Evolutionary conservation across 2,797 vertebrate species (phyloP).

Genomic region (Trachops cirrhosus): DNA sequence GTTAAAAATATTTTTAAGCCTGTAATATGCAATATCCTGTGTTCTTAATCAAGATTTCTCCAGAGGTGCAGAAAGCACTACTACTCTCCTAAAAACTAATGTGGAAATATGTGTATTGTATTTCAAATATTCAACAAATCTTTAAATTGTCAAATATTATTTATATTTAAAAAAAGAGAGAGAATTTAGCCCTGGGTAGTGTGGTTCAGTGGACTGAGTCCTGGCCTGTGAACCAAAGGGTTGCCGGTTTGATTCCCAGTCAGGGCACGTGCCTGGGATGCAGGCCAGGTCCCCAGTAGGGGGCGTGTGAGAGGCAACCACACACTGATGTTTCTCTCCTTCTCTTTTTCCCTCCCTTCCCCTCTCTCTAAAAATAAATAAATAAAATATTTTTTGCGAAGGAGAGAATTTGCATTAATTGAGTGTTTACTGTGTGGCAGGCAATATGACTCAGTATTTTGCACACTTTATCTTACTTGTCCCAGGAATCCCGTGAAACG

Average conservation of each 20-base stretch:
- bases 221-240: too few relatives aligned
- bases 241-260: too few relatives aligned
- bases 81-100: not conserved
- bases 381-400: too few relatives aligned
- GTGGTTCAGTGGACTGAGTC: too few relatives aligned
- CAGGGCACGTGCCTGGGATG: too few relatives aligned
- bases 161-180: slow-evolving; percentile 16
- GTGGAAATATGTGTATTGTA: not conserved
- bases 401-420: not conserved
- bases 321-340: too few relatives aligned
- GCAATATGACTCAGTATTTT: not conserved
- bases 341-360: too few relatives aligned
- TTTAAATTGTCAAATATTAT: not conserved
- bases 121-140: slow-evolving; percentile 7
- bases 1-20: not conserved
- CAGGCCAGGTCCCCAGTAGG: too few relatives aligned
- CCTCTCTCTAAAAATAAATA: too few relatives aligned
- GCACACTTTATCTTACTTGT: not conserved
- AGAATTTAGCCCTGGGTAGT: too few relatives aligned
- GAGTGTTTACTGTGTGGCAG: not conserved
- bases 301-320: too few relatives aligned
- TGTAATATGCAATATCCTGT: not conserved
- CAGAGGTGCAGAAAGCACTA: not conserved
- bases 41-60: not conserved
- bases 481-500: not conserved